These are phyloP conservation scores for Prietella phreatophila DNA, from an alignment of 2,113 vertebrate species.

Conservation along the genomic window DNA sequence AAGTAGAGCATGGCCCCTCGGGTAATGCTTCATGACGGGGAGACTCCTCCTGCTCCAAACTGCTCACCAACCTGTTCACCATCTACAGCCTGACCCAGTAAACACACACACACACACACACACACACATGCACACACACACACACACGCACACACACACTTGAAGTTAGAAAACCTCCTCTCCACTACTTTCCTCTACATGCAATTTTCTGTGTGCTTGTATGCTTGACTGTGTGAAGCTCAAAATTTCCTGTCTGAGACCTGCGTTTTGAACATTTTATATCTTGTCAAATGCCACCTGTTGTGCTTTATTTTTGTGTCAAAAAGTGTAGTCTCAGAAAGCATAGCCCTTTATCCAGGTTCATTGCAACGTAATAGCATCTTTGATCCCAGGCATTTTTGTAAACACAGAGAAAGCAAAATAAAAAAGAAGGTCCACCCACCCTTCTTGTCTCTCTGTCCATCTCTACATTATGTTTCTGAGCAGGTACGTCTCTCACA, in stretches of 20 bases:
- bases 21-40: constrained; percentile 19
- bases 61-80: constrained; percentile 39
- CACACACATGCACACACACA: not conserved
- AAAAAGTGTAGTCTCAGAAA: not conserved
- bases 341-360: not conserved
- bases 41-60: constrained; percentile 42
- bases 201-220: not conserved
- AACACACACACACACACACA: constrained; percentile 14
- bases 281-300: not conserved
- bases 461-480: not conserved
- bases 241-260: not conserved
- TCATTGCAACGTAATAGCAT: not conserved
- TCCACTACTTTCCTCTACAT: not conserved
- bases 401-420: not conserved
- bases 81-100: constrained; percentile 39
- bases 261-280: not conserved
- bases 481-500: not conserved
- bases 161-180: not conserved
- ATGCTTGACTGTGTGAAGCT: not conserved
- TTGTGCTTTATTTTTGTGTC: not conserved
- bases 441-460: not conserved
- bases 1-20: constrained; percentile 43
- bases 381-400: not conserved
- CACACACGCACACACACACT: not conserved
- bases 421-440: not conserved